Evolutionary conservation across 92 coral and sea anemone genomes (phyloP), one percentile per base, ranked within the genome.

Genomic region (Porites lobata): DNA sequence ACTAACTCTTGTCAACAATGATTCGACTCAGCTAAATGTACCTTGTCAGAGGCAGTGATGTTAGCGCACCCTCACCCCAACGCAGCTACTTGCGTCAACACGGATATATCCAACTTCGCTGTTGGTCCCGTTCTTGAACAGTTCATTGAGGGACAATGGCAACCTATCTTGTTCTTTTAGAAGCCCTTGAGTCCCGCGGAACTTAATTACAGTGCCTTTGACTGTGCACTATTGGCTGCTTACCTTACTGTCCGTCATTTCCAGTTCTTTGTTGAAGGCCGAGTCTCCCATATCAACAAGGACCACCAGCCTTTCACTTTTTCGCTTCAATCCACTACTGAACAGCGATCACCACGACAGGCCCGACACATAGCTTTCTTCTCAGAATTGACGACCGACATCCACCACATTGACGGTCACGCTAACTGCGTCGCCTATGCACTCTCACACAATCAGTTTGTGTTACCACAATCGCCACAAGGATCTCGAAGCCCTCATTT

Each of bases 261-360:
- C 15, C 93, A 85, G 65, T 90, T 78, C 66, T 90, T 85, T 73
- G 76, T 79, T 17, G 94, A 92, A 63, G 92, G 87, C 6, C 82
- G 89, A 4, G 22, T 8, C 54, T 88, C 83, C 63, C 87, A 84
- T 13, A 52, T 87, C 65, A 88, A 83, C 84, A 88, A 90, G 4
- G 92, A 92, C 81, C 92, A 92, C 80, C 88, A 92, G 50, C 92
- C 87, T 12, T 90, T 84, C 0, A 88, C 94, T 53, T 87, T 83
- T 58, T 84, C 80, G 1, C 87, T 92, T 32, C 86, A 88, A 29
- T 92, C 90, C 83, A 92, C 69, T 22, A 18, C 94, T 22, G 92
- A 92, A 50, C 50, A 87, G 12, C 92, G 81, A 22, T 83, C 92
- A 57, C 94, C 83, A 72, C 67, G 87, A 22, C 90, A 92, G 15